phyloP scores from a whole-genome alignment of 2,797 vertebrate species.

The Gorsachius magnificus region DNA sequence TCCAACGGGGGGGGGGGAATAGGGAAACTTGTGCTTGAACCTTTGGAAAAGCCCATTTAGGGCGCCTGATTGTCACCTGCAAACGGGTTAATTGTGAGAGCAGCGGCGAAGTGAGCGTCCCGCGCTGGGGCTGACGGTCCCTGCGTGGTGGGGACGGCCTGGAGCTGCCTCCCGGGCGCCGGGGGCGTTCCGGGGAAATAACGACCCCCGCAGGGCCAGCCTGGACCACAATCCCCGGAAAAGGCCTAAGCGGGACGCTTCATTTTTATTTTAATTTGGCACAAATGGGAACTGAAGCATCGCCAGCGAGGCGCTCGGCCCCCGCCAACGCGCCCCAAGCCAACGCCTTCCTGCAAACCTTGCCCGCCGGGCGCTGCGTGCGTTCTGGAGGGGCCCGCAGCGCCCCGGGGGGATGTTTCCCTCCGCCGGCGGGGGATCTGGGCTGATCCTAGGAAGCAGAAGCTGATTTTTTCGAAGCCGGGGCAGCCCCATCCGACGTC shows the following conservation, averaged over 20 bases:
- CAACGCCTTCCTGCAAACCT: accelerated
- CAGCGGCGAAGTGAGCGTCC: accelerated
- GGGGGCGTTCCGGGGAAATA: background rate
- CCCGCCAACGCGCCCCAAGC: background rate
- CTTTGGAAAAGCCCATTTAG: background rate
- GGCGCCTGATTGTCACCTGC: background rate
- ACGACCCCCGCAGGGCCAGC: background rate
- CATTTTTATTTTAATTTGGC: background rate
- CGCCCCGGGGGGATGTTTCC: accelerated
- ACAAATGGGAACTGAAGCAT: background rate
- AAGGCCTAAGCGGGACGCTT: accelerated
- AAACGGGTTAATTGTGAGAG: background rate
- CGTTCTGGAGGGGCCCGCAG: background rate
- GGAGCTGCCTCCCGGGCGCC: background rate
- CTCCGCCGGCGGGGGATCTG: accelerated
- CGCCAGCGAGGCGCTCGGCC: background rate
- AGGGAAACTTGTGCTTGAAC: accelerated
- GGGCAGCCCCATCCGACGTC: accelerated
- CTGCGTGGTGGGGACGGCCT: background rate
- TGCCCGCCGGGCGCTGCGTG: background rate
- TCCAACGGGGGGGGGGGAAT: accelerated
- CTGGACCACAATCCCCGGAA: background rate
- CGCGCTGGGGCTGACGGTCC: accelerated
- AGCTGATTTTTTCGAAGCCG: background rate
- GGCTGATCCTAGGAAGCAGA: background rate